Evolutionary conservation across 1,140 invertebrate genomes (phyloP), one percentile per base, ranked within the genome.

Genomic region (Hycleus cichorii): DNA sequence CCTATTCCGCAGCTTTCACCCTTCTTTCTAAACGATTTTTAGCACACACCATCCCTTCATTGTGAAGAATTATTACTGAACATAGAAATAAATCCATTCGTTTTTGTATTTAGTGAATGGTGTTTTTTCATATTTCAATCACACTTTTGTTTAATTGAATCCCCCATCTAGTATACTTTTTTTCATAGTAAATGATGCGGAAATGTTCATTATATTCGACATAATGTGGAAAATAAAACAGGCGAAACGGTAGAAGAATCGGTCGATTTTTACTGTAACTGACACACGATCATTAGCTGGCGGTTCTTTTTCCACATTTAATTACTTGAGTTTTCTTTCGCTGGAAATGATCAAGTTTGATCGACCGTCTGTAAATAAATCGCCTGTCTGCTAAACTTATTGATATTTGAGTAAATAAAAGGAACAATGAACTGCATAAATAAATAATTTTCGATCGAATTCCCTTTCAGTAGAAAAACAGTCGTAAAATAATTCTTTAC

Each of bases 241-340:
- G 49, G 49, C 39, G 39, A 18, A 18, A 8, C 12, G 32, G 49
- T 7, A 43, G 42, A 40, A 42, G 49, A 52, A 52, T 26, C 12
- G 49, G 32, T 32, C 49, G 49, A 52, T 52, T 52, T 52, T 18
- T 52, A 52, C 49, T 52, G 49, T 43, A 52, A 52, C 49, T 52
- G 49, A 52, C 49, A 18, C 18, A 52, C 40, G 49, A 52, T 52
- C 49, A 44, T 52, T 52, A 52, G 49, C 38, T 52, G 49, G 32
- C 2, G 18, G 18, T 43, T 52, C 49, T 52, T 47, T 52, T 32
- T 52, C 39, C 44, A 39, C 49, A 38, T 42, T 52, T 52, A 52
- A 52, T 52, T 52, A 52, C 44, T 12, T 42, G 11, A 43, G 42
- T 51, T 52, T 52, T 27, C n/a, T 25, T 9, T n/a, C 11, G 42